Base-by-base conservation (phyloP, 2,888 invertebrate genomes). In the Halictus ligatus region DNA sequence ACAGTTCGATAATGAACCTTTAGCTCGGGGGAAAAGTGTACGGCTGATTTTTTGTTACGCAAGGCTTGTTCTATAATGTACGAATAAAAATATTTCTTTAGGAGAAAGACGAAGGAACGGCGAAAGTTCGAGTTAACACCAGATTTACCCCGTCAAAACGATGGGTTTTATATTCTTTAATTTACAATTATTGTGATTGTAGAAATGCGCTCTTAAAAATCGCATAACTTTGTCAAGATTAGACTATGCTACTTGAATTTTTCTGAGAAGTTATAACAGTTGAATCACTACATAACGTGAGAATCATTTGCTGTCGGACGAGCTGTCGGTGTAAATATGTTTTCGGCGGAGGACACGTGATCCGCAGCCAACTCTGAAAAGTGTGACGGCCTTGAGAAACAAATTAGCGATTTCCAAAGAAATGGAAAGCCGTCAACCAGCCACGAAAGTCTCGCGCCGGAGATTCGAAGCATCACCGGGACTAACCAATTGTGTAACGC, bases 401-500 rank as follows among this genome's bases (percentile, higher is more conserved):
- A 75, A 89, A 90, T 90, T 90, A 90, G 58, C 86, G 78, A 48
- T 78, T 84, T 83, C 73, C 85, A 78, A 84, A 89, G 90, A 89
- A 89, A 87, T 90, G 87, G 85, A 90, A 90, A 90, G 90, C 75
- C 80, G 60, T 43, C 80, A n/a, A 69, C 25, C 81, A 67, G 72
- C 71, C 84, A 88, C 77, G 84, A 89, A 89, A 89, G 86, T 84
- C 79, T 54, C 82, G n/a, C 40, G 69, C 48, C 43, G 43, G 40
- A 50, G 72, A 72, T 78, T 50, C 82, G 75, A 78, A 74, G 25
- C 74, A 25, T 48, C 71, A n/a, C n/a, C 58, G 64, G 86, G 81
- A 25, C 90, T 91, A 91, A 92, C 87, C 80, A 91, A 92, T 94
- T 94, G 89, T 88, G 91, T 85, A 93, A 94, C 86, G 74, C 78